Evolutionary conservation across 2,888 invertebrate species (phyloP), one percentile per base, ranked within the genome.

Genomic region (Drosophila neonasuta): DNA sequence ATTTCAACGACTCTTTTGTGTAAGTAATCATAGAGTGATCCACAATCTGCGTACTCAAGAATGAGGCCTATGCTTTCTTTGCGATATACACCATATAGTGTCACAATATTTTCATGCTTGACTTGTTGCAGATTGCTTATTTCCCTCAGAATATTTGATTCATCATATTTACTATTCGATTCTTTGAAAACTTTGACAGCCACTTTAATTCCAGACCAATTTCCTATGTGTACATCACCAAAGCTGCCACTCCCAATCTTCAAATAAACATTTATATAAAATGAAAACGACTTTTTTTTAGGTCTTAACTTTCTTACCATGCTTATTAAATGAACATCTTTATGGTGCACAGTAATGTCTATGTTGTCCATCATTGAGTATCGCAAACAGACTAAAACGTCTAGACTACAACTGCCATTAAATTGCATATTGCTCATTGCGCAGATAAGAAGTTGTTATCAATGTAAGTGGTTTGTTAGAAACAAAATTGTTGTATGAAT

Each of bases 91-190:
- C 55, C 62, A 44, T 17, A 42, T 2, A 56, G n/a, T 49, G 17
- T 10, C 2, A 62, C n/a, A 36, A 62, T 62, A 44, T 62, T 55
- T 8, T 24, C 20, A 34, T 61, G 61, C 11, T 41, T 1, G 7
- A 32, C 6, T 36, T n/a, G 11, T 11, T 36, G 36, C 4, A 36
- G 36, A 36, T 36, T 36, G n/a, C n/a, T 11, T 6, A 36, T 36
- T 36, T 36, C 36, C 2, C n/a, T 11, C n/a, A 11, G 36, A 3
- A n/a, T 5, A 5, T 36, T n/a, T 9, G 10, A 9, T n/a, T n/a
- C 36, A n/a, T 2, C 11, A n/a, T 36, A 0, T n/a, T 36, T 11
- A 36, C 2, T 6, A n/a, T n/a, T 36, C 0, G 11, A 6, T 5
- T 3, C 4, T 6, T 36, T 11, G 11, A 36, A n/a, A 11, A 36